A percentile compares a stretch with the other conserved stretches of the same genome.
These are phyloP conservation scores for Nesogale talazaci DNA, from an alignment of 2,113 vertebrate genomes.

Conservation along the genomic window DNA sequence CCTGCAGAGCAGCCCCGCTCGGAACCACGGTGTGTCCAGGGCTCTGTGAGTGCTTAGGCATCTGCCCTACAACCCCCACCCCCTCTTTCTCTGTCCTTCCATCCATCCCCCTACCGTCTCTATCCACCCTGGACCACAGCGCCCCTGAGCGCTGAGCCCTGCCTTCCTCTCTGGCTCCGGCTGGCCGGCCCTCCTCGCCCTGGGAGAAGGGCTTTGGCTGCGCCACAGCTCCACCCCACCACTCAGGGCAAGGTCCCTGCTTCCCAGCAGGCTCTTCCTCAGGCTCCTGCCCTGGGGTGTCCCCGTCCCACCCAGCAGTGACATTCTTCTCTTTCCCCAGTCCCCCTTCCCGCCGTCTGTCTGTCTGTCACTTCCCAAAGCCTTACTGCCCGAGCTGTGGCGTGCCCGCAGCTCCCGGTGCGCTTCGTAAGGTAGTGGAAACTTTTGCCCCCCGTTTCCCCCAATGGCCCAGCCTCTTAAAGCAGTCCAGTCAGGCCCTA, in stretches of 20 bases:
- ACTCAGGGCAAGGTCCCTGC: background rate
- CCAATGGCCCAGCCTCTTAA: background rate
- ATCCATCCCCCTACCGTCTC: background rate
- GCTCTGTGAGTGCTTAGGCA: no score
- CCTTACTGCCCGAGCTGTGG: background rate
- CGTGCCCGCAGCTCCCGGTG: background rate
- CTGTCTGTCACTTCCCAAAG: background rate
- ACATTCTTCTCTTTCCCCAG: background rate
- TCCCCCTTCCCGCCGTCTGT: no score
- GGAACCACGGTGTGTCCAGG: no score
- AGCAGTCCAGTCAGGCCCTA: constrained; percentile 32
- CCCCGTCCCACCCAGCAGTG: background rate
- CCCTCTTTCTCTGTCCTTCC: background rate
- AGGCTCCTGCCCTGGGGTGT: background rate
- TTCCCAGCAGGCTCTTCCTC: background rate
- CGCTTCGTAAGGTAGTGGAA: background rate
- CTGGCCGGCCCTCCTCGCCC: background rate
- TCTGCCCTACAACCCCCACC: background rate
- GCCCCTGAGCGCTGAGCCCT: constrained; percentile 9
- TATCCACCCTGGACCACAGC: background rate
- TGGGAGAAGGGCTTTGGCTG: background rate
- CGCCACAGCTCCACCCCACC: background rate
- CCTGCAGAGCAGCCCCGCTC: no score
- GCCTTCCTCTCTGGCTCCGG: background rate
- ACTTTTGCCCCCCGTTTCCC: constrained; percentile 22